Evolutionary conservation across 2,113 vertebrate genomes (phyloP).

Genomic region (Megaptera novaeangliae): DNA sequence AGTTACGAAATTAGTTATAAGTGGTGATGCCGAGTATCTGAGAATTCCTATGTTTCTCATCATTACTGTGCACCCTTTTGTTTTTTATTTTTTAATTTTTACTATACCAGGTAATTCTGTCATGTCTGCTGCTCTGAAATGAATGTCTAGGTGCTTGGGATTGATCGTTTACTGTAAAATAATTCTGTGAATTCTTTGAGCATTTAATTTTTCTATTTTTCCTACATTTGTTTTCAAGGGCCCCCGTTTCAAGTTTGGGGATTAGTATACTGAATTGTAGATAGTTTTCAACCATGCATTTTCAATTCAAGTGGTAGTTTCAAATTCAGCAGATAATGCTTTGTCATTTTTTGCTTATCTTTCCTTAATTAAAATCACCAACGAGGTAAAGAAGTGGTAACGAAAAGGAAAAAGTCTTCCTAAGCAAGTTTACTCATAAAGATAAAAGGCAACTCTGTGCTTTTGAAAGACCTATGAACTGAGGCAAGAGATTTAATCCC

Average conservation of each 20-base stretch:
- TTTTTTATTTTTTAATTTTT: not conserved
- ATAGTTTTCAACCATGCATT: not conserved
- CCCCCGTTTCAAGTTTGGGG: not conserved
- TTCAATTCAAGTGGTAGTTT: not conserved
- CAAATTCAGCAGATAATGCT: not conserved
- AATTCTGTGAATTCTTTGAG: not conserved
- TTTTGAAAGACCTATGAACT: not conserved
- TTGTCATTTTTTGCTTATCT: conserved; percentile 1
- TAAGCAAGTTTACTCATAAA: conserved; percentile 15
- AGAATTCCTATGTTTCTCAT: not conserved
- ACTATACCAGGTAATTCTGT: not conserved
- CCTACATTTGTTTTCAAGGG: conserved; percentile 10
- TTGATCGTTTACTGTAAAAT: not conserved
- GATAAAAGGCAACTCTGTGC: not conserved
- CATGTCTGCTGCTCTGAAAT: conserved; percentile 1
- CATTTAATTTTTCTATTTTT: not conserved
- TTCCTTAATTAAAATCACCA: conserved; percentile 10
- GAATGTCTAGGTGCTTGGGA: not conserved
- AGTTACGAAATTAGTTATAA: not conserved
- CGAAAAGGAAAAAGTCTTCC: not conserved
- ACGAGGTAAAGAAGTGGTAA: not conserved
- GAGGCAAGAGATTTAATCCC: not conserved
- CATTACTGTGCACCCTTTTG: not conserved
- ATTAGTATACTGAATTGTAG: not conserved
- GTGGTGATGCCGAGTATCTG: not conserved